Conservation (phyloP, 2,888 invertebrate genomes). For the Caenorhabditis uteleia region DNA sequence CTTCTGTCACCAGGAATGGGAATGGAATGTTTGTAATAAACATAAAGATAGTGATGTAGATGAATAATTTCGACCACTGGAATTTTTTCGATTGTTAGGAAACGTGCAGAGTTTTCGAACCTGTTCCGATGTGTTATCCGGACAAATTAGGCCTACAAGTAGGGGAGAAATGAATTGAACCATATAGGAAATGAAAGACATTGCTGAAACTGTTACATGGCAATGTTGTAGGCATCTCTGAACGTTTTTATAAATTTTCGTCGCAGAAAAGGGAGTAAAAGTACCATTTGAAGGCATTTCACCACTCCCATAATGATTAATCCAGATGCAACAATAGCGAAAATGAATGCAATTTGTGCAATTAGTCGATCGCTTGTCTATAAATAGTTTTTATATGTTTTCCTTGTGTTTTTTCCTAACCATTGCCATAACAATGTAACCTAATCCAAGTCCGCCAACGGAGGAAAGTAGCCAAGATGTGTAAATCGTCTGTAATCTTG, state of each 20-base stretch:
- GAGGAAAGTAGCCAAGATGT: constrained; percentile 31
- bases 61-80: constrained; percentile 30
- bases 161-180: constrained; percentile 39
- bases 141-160: constrained; percentile 33
- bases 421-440: constrained; percentile 44
- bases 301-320: constrained; percentile 50
- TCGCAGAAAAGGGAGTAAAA: not conserved
- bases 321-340: constrained; percentile 44
- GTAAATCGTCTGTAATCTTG: constrained; percentile 28
- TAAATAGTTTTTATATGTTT: not conserved
- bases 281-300: constrained; percentile 38
- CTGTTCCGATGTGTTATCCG: constrained; percentile 43
- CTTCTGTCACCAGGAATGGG: constrained; percentile 18
- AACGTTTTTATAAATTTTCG: not conserved
- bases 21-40: constrained; percentile 23
- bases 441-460: constrained; percentile 36
- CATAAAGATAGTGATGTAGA: constrained; percentile 22
- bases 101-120: too few species aligned
- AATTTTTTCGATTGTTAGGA: not conserved
- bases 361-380: constrained; percentile 5
- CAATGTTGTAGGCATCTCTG: constrained; percentile 27
- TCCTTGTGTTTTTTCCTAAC: constrained; percentile 4
- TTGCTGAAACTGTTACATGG: constrained; percentile 46
- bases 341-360: constrained; percentile 47
- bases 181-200: constrained; percentile 28